phyloP scores from a whole-genome alignment of 2,797 vertebrate species.

The Ptychobarbus kaznakovi region DNA sequence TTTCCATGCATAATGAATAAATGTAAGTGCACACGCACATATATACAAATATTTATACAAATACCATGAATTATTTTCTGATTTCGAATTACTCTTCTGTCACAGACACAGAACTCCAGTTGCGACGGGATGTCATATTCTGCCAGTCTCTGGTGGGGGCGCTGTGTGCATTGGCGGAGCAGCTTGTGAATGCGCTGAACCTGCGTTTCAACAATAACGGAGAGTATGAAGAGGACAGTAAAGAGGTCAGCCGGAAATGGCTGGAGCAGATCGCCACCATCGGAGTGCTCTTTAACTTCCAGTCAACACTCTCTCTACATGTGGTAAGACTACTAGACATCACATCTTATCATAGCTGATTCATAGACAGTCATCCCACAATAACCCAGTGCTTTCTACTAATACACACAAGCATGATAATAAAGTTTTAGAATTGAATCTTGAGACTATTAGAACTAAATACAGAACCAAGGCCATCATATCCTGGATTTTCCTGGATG shows the following conservation, averaged over 20 bases:
- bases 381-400: not conserved
- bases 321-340: slow-evolving; percentile 79
- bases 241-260: slow-evolving; percentile 97
- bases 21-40: not conserved
- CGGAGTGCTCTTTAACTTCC: slow-evolving; percentile 90
- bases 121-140: slow-evolving; percentile 92
- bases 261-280: slow-evolving; percentile 93
- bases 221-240: slow-evolving; percentile 95
- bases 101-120: slow-evolving; percentile 91
- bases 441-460: not conserved
- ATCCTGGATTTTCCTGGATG: not conserved
- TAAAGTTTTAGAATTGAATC: not conserved
- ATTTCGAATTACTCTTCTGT: not conserved
- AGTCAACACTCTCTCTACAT: slow-evolving; percentile 86
- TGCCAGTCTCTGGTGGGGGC: slow-evolving; percentile 92
- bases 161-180: slow-evolving; percentile 91
- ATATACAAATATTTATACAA: not conserved
- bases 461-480: not conserved
- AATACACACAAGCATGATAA: not conserved
- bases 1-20: not conserved
- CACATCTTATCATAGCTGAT: not conserved
- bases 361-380: slow-evolving; percentile 12
- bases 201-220: slow-evolving; percentile 94
- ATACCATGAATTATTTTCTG: too few species aligned
- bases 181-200: slow-evolving; percentile 89